A percentile compares a stretch with the other conserved stretches of the same genome.
phyloP scores from a whole-genome alignment of 1,140 invertebrate genomes.

The Ceratitis capitata region DNA sequence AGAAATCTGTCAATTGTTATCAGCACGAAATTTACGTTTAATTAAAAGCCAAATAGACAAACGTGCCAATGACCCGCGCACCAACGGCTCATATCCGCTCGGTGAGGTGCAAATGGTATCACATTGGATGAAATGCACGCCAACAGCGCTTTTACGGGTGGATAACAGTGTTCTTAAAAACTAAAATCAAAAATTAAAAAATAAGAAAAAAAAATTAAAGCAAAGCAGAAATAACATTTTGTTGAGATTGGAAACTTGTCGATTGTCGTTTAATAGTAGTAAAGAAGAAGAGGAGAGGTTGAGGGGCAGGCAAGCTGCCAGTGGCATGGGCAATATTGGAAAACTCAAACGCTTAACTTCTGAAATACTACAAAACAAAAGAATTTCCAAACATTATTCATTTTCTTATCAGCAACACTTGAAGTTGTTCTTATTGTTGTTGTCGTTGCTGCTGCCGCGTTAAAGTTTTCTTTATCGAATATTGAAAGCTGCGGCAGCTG shows the following conservation, averaged over 20 bases:
- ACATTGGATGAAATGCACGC: not conserved
- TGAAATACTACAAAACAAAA: conserved; percentile 13
- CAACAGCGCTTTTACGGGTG: not conserved
- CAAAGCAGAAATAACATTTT: not conserved
- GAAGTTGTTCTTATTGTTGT: not conserved
- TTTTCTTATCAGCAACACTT: conserved; percentile 15
- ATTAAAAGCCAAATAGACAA: conserved; percentile 60
- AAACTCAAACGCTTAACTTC: conserved; percentile 18
- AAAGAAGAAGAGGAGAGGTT: too few species aligned
- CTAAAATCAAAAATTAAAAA: too few species aligned
- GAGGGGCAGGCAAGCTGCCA: not conserved
- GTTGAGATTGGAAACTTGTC: conserved; percentile 2
- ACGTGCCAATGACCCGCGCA: conserved; percentile 60
- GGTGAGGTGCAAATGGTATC: conserved; percentile 9
- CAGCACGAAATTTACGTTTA: conserved; percentile 62
- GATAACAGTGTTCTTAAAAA: not conserved
- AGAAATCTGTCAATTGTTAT: conserved; percentile 47
- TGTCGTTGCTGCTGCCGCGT: not conserved
- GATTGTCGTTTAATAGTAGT: conserved; percentile 3
- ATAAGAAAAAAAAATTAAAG: not conserved
- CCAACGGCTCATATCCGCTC: not conserved
- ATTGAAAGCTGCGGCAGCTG: not conserved
- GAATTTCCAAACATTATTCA: conserved; percentile 29
- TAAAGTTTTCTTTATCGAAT: conserved; percentile 37
- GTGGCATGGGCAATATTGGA: not conserved